Conservation (phyloP, 2,888 invertebrate species). For the Lasiommata megera region DNA sequence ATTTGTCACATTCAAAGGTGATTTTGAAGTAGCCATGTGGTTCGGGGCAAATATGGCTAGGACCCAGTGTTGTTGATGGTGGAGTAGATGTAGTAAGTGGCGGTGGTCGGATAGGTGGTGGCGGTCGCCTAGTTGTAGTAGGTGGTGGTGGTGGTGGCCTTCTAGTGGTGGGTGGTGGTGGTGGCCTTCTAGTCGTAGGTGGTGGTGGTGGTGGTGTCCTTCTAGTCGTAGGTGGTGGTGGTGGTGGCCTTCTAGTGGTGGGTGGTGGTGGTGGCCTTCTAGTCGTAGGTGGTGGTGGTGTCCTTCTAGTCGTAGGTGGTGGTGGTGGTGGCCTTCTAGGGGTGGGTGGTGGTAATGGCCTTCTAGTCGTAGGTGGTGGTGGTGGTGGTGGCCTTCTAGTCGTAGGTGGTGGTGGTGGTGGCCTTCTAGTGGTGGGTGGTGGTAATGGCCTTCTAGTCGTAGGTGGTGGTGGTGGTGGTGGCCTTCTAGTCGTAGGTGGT, state of each 20-base stretch:
- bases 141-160: conserved; percentile 64
- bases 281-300: neutral
- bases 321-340: neutral
- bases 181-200: neutral
- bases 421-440: neutral
- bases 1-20: neutral
- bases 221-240: neutral
- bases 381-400: no score
- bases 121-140: neutral
- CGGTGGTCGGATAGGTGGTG: neutral
- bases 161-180: neutral
- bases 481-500: no score
- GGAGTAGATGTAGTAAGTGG: neutral
- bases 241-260: conserved; percentile 62
- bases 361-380: conserved; percentile 53
- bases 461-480: no score
- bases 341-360: conserved; percentile 40
- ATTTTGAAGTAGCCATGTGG: neutral
- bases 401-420: neutral
- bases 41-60: neutral
- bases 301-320: neutral
- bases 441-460: no score
- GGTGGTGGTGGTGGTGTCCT: neutral
- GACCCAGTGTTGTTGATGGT: neutral
- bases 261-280: neutral